Evolutionary conservation across 2,113 vertebrate genomes (phyloP).

Genomic region (Heterochromis multidens): DNA sequence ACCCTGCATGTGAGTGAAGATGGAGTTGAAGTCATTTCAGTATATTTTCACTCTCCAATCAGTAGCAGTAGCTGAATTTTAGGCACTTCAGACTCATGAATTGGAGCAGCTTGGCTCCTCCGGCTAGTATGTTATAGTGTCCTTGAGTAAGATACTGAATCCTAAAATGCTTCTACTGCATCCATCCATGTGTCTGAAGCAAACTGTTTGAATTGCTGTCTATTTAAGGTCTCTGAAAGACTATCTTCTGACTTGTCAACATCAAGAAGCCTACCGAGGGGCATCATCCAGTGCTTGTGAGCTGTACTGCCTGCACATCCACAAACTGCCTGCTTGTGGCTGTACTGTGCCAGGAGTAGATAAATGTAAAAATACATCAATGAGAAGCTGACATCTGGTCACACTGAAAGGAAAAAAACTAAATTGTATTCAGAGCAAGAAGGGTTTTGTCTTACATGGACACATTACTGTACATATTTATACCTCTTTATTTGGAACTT

Average conservation of each 20-base stretch:
- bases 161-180: too few species aligned
- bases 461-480: too few species aligned
- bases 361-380: background rate
- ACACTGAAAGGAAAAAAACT: background rate
- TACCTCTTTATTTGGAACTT: too few species aligned
- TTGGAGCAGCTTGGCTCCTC: background rate
- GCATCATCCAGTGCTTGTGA: background rate
- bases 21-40: conserved; percentile 18
- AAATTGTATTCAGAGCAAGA: too few species aligned
- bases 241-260: background rate
- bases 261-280: background rate
- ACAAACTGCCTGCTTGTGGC: background rate
- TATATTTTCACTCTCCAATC: background rate
- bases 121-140: background rate
- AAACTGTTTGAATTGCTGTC: too few species aligned
- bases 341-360: background rate
- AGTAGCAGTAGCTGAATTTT: background rate
- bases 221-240: background rate
- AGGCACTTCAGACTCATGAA: background rate
- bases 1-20: background rate
- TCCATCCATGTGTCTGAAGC: too few species aligned
- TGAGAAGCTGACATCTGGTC: background rate
- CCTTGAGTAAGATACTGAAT: background rate
- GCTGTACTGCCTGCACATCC: background rate
- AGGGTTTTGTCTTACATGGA: too few species aligned